Evolutionary conservation across 2,888 invertebrate species (phyloP).

Genomic region (Poecilus cupreus): DNA sequence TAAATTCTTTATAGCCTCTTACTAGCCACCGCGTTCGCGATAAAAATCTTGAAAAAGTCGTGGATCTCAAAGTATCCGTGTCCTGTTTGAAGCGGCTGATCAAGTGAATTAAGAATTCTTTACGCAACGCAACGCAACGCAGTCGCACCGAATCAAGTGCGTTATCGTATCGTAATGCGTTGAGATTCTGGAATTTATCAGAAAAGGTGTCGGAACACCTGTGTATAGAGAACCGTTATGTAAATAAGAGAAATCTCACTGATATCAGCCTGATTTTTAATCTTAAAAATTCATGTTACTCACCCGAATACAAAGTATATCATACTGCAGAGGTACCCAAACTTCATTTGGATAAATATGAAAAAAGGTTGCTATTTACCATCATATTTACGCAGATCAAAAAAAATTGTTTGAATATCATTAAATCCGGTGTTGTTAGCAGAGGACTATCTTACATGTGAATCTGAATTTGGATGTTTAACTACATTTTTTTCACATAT

Average conservation of each 20-base stretch:
- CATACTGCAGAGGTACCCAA: neutral
- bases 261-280: conserved; percentile 7
- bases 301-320: conserved; percentile 12
- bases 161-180: neutral
- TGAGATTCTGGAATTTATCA: conserved; percentile 8
- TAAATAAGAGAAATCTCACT: conserved; percentile 8
- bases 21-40: too few species aligned
- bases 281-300: conserved; percentile 8
- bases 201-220: conserved; percentile 8
- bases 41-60: too few species aligned
- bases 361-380: neutral
- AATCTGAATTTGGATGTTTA: too few species aligned
- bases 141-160: neutral
- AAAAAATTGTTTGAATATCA: too few species aligned
- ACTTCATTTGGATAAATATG: too few species aligned
- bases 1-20: too few species aligned
- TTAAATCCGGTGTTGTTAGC: too few species aligned
- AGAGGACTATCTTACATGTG: too few species aligned
- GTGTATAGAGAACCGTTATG: conserved; percentile 8
- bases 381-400: too few species aligned
- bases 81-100: neutral
- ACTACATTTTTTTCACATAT: too few species aligned
- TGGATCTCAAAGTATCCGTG: too few species aligned
- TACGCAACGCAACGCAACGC: neutral
- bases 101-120: conserved; percentile 1